phyloP scores from a whole-genome alignment of 2,888 invertebrate genomes.

The Diplolepis rosae region DNA sequence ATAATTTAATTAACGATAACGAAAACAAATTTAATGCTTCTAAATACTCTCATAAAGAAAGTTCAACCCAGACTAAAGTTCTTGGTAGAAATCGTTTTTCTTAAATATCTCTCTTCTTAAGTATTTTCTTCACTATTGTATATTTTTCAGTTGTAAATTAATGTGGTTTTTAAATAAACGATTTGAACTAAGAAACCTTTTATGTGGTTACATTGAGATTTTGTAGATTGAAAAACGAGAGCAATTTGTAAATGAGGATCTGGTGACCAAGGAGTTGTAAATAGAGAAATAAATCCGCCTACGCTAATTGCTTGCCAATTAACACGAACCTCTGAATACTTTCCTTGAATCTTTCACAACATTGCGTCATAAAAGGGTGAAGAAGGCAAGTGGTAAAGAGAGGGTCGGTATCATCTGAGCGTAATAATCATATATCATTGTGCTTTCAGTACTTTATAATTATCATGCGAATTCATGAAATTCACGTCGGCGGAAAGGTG shows the following conservation, averaged over 20 bases:
- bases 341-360: conserved; percentile 50
- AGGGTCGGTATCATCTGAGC: conserved; percentile 54
- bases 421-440: conserved; percentile 61
- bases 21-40: too few relatives aligned
- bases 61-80: too few relatives aligned
- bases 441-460: conserved; percentile 56
- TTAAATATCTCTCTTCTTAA: too few relatives aligned
- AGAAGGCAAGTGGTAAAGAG: conserved; percentile 33
- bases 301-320: conserved; percentile 62
- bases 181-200: background rate
- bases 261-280: conserved; percentile 14
- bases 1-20: too few relatives aligned
- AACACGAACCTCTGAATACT: conserved; percentile 48
- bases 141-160: too few relatives aligned
- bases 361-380: too few relatives aligned
- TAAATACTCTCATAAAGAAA: too few relatives aligned
- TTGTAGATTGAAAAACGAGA: background rate
- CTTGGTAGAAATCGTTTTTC: too few relatives aligned
- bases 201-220: background rate
- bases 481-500: conserved; percentile 51
- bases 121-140: too few relatives aligned
- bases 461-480: conserved; percentile 66
- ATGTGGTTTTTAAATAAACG: too few relatives aligned
- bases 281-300: conserved; percentile 45
- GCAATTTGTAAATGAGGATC: conserved; percentile 1